Base-by-base conservation (phyloP, 2,797 vertebrate genomes). In the Sebastes goodei region DNA sequence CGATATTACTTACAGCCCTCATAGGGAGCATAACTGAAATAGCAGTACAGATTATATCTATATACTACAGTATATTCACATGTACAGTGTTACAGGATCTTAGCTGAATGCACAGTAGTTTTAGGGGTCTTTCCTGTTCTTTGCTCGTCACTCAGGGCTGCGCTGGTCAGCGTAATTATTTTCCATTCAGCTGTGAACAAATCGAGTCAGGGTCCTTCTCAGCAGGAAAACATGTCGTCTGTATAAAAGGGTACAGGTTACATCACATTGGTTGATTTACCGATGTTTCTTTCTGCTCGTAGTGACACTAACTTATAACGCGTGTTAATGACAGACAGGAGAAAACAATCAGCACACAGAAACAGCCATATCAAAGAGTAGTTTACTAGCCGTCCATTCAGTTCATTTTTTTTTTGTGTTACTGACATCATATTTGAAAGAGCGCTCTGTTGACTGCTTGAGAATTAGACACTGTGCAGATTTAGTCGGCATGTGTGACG, bases 131-230 rank as follows among this genome's bases (percentile, higher is more conserved):
- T 65, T 85, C 69, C 62, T 80, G 21, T 78, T 77, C 29, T 77
- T 71, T 49, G 53, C 71, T 57, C 64, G 75, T 92, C 76, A 85
- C 92, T 94, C 93, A 93, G 93, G 94, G 86, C 88, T 84, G 57
- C 23, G 30, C 80, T 81, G 56, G 32, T 84, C 70, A 73, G 67
- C 38, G 38, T 76, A 6, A 75, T 70, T 57, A 25, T 80, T 86
- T 79, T 79, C 27, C 20, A 23, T 64, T 85, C 53, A 73, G 81
- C 65, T 60, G 66, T 67, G 76, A 90, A 85, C 85, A 86, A 87
- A 86, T 81, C 7, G 11, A 82, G 71, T 84, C 70, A 71, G 80
- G 69, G 81, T 72, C 17, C 20, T 65, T 76, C 57, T 79, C 59
- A 46, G 76, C 66, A 79, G 75, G 60, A 63, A 67, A 29, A 68